Evolutionary conservation across 2,113 vertebrate species (phyloP), one percentile per base, ranked within the genome.

Genomic region (Onychostruthus taczanowskii): DNA sequence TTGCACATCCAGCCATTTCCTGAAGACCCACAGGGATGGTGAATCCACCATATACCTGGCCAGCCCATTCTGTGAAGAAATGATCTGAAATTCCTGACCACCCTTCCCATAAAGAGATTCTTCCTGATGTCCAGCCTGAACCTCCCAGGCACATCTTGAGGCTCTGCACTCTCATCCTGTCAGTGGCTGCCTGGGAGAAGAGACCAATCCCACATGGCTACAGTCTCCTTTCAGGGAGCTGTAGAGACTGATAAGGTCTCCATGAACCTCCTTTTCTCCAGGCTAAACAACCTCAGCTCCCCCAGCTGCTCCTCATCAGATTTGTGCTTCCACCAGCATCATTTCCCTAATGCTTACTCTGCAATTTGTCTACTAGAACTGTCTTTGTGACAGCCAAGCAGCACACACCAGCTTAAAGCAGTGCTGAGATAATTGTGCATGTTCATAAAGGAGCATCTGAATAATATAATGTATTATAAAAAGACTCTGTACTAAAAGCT

Each of bases 291-390:
- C 2, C 16, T 9, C n/a, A 61, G 24, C 46, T 53, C 28, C 30
- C 14, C 27, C 46, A n/a, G 23, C 46, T 24, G 6, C n/a, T 68
- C 7, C n/a, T 68, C 5, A 6, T 12, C 7, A 17, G 33, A 14
- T 9, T 12, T n/a, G 13, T 18, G 46, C n/a, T 30, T 31, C 58
- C 8, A 4, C 9, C 8, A 68, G 13, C 2, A 2, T 9, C 6
- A 5, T 6, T 41, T 8, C 14, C n/a, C n/a, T 16, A 11, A 11
- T 8, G 8, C 76, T 75, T 43, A 46, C 9, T 75, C 52, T 70
- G 26, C 12, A 67, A 2, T 47, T 39, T 43, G 3, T 20, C 16
- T 33, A 3, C 1, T 0, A 35, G 37, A 53, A 31, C 4, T 19
- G 39, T 10, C 12, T 21, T 58, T 35, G n/a, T 53, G 28, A 28